Evolutionary conservation across 1,140 invertebrate genomes (phyloP), one percentile per base, ranked within the genome.

Genomic region (Hyposmocoma kahamanoa): DNA sequence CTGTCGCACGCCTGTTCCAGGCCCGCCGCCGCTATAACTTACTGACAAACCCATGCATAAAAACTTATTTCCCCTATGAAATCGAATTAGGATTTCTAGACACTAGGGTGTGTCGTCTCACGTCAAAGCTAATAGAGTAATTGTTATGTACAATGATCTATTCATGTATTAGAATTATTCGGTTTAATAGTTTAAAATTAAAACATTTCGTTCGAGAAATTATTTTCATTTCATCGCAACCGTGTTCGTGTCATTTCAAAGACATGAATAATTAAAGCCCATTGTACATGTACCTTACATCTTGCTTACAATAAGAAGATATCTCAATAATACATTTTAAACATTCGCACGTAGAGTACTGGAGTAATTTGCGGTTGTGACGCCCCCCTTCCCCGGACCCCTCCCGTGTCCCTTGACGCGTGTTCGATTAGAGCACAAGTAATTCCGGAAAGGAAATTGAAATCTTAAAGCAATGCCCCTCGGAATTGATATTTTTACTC

Each of bases 381-480:
- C 62, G 54, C 56, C 45, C 55, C 46, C 60, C 62, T 41, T 57
- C 20, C 22, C n/a, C 8, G 13, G 3, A 1, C 32, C 26, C 18
- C 32, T 21, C 58, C 43, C 49, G 50, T 58, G 60, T 72, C 71
- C 76, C 71, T 60, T 68, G 71, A 84, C 76, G 77, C 76, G 70
- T 77, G 78, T 80, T 82, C 81, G 81, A 84, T 84, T 84, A 82
- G 72, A 77, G 68, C 58, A 74, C 71, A 81, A 79, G 81, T 84
- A 82, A 82, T 81, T 83, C 77, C 72, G 75, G 71, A 75, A 80
- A 84, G 81, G 78, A 84, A 84, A 84, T 84, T 83, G 79, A 84
- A 83, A 84, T 83, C 75, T 83, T 83, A 80, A 68, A 66, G 77
- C 75, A 81, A 84, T 84, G 70, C 79, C 70, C 81, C 62, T 74